phyloP scores from a whole-genome alignment of 37 sponge, comb jelly and placozoan genomes.

The Amphimedon queenslandica region DNA sequence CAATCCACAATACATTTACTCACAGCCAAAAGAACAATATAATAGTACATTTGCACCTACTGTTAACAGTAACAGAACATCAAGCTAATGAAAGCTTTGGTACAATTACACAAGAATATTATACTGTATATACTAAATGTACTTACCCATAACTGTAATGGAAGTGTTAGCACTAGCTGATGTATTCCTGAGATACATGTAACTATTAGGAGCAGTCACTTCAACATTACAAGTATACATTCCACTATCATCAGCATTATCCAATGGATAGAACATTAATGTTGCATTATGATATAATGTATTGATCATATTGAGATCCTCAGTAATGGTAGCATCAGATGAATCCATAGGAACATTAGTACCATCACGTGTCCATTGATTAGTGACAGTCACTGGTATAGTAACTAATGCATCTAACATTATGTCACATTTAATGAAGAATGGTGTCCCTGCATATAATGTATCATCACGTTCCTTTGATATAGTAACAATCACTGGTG shows the following conservation, averaged over 20 bases:
- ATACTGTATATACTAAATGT: too few relatives aligned
- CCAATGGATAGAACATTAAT: not conserved
- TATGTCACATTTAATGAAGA: not conserved
- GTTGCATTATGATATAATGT: not conserved
- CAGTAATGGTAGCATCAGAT: not conserved
- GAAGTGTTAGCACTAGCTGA: too few relatives aligned
- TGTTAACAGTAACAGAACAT: too few relatives aligned
- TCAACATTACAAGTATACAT: not conserved
- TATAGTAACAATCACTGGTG: not conserved
- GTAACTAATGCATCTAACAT: not conserved
- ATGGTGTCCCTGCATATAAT: not conserved
- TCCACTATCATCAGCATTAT: not conserved
- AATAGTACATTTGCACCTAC: too few relatives aligned
- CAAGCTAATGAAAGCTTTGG: too few relatives aligned
- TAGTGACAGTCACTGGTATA: not conserved
- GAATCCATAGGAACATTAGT: not conserved
- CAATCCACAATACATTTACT: too few relatives aligned
- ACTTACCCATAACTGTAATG: too few relatives aligned
- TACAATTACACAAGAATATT: too few relatives aligned
- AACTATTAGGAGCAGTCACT: not conserved
- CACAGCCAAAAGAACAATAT: too few relatives aligned
- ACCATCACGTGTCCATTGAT: not conserved
- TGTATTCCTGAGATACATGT: not conserved
- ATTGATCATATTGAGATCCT: not conserved
- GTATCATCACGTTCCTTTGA: not conserved